phyloP scores from a whole-genome alignment of 2,113 vertebrate species.

The Panthera tigris region DNA sequence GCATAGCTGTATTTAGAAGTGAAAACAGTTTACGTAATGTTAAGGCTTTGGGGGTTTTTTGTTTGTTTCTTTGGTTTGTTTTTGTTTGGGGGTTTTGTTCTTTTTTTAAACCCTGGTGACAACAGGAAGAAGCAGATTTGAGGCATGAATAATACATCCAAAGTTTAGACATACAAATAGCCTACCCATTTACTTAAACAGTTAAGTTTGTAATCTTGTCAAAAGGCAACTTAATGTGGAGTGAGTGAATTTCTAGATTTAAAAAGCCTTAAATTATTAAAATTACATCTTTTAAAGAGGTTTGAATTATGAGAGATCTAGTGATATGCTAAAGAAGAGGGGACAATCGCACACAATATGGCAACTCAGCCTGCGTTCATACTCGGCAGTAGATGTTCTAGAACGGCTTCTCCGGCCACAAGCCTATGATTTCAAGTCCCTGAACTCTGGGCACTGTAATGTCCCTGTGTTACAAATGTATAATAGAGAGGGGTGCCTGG shows the following conservation, averaged over 20 bases:
- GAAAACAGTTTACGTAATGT: neutral
- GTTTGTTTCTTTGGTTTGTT: neutral
- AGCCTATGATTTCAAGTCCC: neutral
- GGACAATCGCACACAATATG: neutral
- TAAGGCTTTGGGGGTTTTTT: neutral
- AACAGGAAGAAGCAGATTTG: constrained; percentile 7
- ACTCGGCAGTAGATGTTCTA: neutral
- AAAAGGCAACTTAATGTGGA: neutral
- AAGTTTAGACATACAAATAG: constrained; percentile 4
- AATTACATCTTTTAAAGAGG: neutral
- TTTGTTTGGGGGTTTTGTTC: neutral
- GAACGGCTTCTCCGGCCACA: neutral
- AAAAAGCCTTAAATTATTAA: constrained; percentile 10
- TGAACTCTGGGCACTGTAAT: neutral
- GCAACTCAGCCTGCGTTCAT: neutral
- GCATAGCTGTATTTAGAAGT: neutral
- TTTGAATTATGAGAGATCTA: neutral
- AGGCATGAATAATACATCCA: neutral
- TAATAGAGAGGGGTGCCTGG: neutral
- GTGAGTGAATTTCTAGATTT: neutral
- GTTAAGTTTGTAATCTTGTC: neutral
- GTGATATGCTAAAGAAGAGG: neutral
- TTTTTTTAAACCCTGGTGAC: neutral
- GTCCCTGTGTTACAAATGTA: neutral
- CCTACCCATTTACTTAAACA: neutral